These are phyloP conservation scores for Drosophila quasianomalipes DNA, from an alignment of 2,888 invertebrate genomes.

Conservation along the genomic window DNA sequence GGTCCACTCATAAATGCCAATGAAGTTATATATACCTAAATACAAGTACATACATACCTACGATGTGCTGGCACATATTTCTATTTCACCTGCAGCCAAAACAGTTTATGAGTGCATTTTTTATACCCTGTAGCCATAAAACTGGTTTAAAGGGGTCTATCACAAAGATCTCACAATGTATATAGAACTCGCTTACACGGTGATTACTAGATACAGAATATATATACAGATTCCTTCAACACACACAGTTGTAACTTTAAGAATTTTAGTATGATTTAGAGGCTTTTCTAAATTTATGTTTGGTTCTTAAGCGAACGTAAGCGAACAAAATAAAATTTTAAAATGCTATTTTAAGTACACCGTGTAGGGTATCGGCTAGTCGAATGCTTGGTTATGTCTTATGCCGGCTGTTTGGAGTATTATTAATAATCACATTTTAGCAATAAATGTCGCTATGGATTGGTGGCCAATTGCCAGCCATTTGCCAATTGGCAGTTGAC, in stretches of 20 bases:
- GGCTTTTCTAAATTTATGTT: neutral
- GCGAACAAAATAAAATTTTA: neutral
- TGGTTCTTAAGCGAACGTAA: no score
- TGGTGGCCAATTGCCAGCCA: slow-evolving; percentile 76
- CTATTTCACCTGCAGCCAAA: slow-evolving; percentile 66
- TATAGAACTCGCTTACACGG: no score
- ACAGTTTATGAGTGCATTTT: slow-evolving; percentile 18
- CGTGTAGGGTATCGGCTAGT: slow-evolving; percentile 19
- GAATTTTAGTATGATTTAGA: neutral
- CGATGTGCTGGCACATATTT: slow-evolving; percentile 40
- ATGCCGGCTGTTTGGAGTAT: slow-evolving; percentile 29
- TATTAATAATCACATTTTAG: slow-evolving; percentile 67
- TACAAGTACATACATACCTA: slow-evolving; percentile 9
- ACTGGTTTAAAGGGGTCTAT: neutral
- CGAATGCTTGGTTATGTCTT: neutral
- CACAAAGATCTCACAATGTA: neutral
- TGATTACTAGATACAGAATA: neutral
- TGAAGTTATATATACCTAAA: slow-evolving; percentile 20
- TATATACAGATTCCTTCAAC: neutral
- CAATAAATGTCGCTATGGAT: slow-evolving; percentile 78
- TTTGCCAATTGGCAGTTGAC: slow-evolving; percentile 77
- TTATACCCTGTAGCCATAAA: slow-evolving; percentile 22
- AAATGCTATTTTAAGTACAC: no score
- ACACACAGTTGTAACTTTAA: neutral
- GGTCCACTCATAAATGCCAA: slow-evolving; percentile 62